These are phyloP conservation scores for Betta splendens DNA, from an alignment of 2,797 vertebrate genomes.

Conservation along the genomic window DNA sequence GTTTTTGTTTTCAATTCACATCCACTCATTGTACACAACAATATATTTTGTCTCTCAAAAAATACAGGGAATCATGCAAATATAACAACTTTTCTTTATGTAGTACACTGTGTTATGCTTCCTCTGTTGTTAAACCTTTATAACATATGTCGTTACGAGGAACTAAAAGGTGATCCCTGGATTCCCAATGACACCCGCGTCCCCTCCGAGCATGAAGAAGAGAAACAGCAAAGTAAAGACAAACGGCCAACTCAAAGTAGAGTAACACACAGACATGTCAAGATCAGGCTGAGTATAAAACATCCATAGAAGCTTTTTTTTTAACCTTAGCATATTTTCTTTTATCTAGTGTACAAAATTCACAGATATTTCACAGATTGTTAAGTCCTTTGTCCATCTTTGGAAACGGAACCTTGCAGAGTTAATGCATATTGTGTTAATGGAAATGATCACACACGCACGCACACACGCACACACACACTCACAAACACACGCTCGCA, in stretches of 20 bases:
- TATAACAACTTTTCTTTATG: conserved; percentile 80
- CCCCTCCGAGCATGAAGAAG: conserved; percentile 14
- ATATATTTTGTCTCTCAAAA: conserved; percentile 82
- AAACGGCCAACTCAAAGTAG: conserved; percentile 64
- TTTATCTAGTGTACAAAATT: conserved; percentile 82
- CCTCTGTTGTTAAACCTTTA: conserved; percentile 75
- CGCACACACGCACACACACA: no score
- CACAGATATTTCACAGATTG: conserved; percentile 82
- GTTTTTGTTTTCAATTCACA: conserved; percentile 75
- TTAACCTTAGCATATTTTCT: conserved; percentile 55
- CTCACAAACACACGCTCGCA: neutral
- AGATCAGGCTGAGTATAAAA: conserved; percentile 82
- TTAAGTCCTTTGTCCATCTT: conserved; percentile 70
- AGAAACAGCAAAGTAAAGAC: conserved; percentile 44
- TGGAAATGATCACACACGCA: conserved; percentile 32
- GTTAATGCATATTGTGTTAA: conserved; percentile 36
- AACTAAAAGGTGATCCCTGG: conserved; percentile 58
- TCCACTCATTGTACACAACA: conserved; percentile 83
- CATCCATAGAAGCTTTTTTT: conserved; percentile 73
- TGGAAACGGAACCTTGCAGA: conserved; percentile 67
- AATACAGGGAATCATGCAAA: conserved; percentile 88
- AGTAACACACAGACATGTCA: conserved; percentile 74
- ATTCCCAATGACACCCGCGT: conserved; percentile 16
- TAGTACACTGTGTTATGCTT: conserved; percentile 76
- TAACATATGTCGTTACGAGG: conserved; percentile 73